phyloP scores from a whole-genome alignment of 2,113 vertebrate species.

The Eptatretus burgeri region DNA sequence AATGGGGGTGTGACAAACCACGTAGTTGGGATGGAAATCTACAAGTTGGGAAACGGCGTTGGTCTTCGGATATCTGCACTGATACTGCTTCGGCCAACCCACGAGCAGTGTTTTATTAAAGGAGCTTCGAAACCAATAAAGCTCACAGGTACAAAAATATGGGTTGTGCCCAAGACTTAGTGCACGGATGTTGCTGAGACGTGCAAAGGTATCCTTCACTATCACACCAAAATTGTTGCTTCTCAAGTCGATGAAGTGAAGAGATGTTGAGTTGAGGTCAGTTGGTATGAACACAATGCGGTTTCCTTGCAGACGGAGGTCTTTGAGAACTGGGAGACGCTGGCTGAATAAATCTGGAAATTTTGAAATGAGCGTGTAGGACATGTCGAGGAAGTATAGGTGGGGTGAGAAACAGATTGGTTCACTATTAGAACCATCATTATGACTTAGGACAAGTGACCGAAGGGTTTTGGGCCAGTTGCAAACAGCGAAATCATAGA shows the following conservation, averaged over 20 bases:
- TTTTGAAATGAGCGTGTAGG: not conserved
- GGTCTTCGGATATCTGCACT: constrained; percentile 1
- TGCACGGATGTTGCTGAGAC: too few species aligned
- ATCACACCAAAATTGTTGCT: too few species aligned
- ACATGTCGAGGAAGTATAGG: not conserved
- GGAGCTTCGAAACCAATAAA: constrained; percentile 6
- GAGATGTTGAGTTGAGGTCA: too few species aligned
- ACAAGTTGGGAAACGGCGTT: not conserved
- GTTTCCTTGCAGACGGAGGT: too few species aligned
- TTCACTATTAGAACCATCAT: not conserved
- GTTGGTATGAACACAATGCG: too few species aligned
- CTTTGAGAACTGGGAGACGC: too few species aligned
- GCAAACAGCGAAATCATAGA: not conserved
- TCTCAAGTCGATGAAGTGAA: too few species aligned
- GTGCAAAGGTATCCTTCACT: too few species aligned
- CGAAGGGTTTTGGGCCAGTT: constrained; percentile 1
- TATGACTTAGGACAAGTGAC: not conserved
- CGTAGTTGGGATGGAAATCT: constrained; percentile 7
- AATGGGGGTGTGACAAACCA: constrained; percentile 11
- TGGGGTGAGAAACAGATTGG: not conserved
- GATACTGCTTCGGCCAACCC: constrained; percentile 3
- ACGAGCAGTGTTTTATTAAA: constrained; percentile 1
- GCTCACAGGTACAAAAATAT: constrained; percentile 2
- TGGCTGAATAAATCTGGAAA: too few species aligned
- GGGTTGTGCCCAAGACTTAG: not conserved